These are phyloP conservation scores for Cinclus mexicanus DNA, from an alignment of 2,113 vertebrate genomes.

Conservation along the genomic window DNA sequence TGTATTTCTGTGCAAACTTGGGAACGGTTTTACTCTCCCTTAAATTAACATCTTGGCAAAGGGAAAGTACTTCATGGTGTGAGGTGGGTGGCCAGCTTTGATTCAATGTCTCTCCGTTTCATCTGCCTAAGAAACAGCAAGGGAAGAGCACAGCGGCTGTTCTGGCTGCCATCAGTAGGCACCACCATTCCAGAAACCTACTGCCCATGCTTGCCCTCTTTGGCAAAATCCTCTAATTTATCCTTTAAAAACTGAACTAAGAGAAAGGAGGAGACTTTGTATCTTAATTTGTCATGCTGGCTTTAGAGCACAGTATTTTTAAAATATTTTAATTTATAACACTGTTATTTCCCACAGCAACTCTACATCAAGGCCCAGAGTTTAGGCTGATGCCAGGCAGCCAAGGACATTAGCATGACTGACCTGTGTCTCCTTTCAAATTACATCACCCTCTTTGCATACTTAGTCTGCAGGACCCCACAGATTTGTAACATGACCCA, in stretches of 20 bases:
- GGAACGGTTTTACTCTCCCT: neutral
- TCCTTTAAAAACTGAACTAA: neutral
- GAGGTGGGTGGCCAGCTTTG: neutral
- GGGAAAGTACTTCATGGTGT: neutral
- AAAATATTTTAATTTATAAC: neutral
- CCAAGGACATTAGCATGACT: neutral
- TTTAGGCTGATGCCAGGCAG: neutral
- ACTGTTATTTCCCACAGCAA: neutral
- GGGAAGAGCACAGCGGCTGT: neutral
- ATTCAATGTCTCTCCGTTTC: neutral
- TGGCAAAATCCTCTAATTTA: neutral
- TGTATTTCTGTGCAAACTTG: neutral
- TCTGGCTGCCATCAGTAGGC: rapidly evolving
- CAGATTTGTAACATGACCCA: neutral
- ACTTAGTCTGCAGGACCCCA: neutral
- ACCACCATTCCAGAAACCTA: rapidly evolving
- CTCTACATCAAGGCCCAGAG: neutral
- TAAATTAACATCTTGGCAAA: neutral
- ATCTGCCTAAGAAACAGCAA: neutral
- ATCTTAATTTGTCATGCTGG: neutral
- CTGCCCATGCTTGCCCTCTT: neutral
- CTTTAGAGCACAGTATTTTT: neutral
- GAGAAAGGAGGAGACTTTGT: neutral
- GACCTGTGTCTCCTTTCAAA: neutral
- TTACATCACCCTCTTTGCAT: neutral